Evolutionary conservation across 2,888 invertebrate species (phyloP).

Genomic region (Dichetophora obliterata): DNA sequence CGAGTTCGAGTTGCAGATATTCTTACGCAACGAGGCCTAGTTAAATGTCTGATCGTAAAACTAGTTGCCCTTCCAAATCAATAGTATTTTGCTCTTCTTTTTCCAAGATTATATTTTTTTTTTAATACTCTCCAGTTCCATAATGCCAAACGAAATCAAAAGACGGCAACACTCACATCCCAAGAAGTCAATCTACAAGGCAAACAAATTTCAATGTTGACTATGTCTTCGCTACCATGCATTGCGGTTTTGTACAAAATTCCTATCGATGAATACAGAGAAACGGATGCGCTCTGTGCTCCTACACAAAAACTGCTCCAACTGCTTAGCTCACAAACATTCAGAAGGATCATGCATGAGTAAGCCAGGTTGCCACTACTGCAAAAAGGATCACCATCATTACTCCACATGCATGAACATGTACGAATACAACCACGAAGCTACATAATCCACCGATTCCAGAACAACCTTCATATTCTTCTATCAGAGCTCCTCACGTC

Average conservation of each 20-base stretch:
- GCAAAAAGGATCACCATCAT: background rate
- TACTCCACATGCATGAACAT: background rate
- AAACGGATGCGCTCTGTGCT: background rate
- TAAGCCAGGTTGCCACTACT: background rate
- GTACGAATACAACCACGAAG: too few relatives aligned
- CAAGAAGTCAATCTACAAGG: too few relatives aligned
- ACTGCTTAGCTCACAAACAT: background rate
- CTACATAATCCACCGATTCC: background rate
- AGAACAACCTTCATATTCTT: background rate
- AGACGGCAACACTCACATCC: too few relatives aligned
- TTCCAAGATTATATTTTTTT: too few relatives aligned
- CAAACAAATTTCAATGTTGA: too few relatives aligned
- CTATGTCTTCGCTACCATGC: too few relatives aligned
- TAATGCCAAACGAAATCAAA: too few relatives aligned
- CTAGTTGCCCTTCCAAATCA: too few relatives aligned
- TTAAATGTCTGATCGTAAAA: too few relatives aligned
- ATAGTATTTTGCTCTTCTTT: too few relatives aligned
- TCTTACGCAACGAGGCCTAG: too few relatives aligned
- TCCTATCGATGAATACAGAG: background rate
- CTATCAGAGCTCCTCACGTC: background rate
- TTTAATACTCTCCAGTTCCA: too few relatives aligned
- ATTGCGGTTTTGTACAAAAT: background rate
- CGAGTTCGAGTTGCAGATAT: background rate
- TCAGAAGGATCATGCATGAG: background rate
- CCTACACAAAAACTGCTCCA: background rate